Base-by-base conservation (phyloP, 2,888 invertebrate genomes). In the Hypomecis atomaria region DNA sequence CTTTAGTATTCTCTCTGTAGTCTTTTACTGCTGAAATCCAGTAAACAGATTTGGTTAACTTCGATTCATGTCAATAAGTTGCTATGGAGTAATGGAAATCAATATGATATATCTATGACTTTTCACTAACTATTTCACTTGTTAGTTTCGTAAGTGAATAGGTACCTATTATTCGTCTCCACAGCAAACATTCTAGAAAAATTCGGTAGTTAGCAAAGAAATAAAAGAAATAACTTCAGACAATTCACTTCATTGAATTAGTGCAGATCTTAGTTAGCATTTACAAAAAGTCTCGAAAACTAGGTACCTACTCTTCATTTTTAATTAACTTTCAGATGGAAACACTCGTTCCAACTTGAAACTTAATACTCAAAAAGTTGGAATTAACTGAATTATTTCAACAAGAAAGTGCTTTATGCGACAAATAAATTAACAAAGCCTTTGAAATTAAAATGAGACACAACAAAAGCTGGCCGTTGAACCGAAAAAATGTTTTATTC, bases 381-480 rank as follows among this genome's bases (percentile, higher is more conserved):
- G 44, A 47, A 56, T 56, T 65, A 65, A 60, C 44, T 48, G 56
- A 57, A 57, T 54, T 59, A 64, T 44, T 62, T 38, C 11, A 55
- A 59, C 55, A 60, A 57, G 48, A 61, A 58, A 65, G 60, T 65
- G 53, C 59, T 65, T 60, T 52, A 44, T 54, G 42, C 37, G 52
- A 60, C 60, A 53, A 61, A 65, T 65, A 61, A 60, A 60, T 65
- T 65, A 60, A 44, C 42, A 44, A 45, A 47, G 56, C 47, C 50
- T 66, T 66, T 62, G 58, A 62, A 62, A 62, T 66, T 59, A 59
- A 66, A 66, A 66, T 66, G 62, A 62, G 65, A 48, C 47, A 53
- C 37, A 50, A 59, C 60, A 65, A 61, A 62, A 66, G 59, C 36
- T 62, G 59, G 62, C 55, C 59, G 55, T 59, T 62, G 59, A 66